Base-by-base conservation (phyloP, 2,888 invertebrate species). In the Cantharis lateralis region DNA sequence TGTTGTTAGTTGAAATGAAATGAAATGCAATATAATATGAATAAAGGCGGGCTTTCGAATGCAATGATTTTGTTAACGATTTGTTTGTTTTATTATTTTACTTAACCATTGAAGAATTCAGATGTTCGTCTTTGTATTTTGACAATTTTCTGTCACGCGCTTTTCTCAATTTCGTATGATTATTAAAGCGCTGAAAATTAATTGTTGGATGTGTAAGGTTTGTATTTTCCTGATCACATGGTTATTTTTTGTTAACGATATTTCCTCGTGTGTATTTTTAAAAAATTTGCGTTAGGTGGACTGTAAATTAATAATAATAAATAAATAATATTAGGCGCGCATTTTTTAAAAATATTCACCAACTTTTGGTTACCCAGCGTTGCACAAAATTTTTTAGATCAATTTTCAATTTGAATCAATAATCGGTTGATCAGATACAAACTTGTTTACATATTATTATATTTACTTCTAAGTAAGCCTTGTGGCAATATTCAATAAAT, bases 401-500 rank as follows among this genome's bases (percentile, higher is more conserved):
- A 66, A 48, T 68, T 63, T 76, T 75, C 61, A 32, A 70, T 18
- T 70, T 48, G 48, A 76, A 78, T 70, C 71, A 73, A 75, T 78
- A 80, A 80, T 80, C 80, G 75, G 79, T 80, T 81, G 78, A 81
- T 81, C 80, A 81, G 79, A 80, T 80, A 80, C 80, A 81, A 80
- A 80, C 78, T 78, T 78, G 69, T 79, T 80, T 80, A 80, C 78
- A 79, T 79, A 77, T 77, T 79, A 80, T 80, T 80, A 79, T 78
- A 80, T 80, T 78, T 78, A 80, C 74, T 80, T 77, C 77, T 81
- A 80, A 78, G 78, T 80, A 80, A 68, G 82, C 82, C 82, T 66
- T 80, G 77, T 79, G 82, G 82, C 82, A 80, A 81, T 82, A 82
- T 81, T 78, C 79, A 82, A 80, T 80, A 80, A 80, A 80, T 75